Evolutionary conservation across 1,140 invertebrate species (phyloP), one percentile per base, ranked within the genome.

Genomic region (Nomia melanderi): DNA sequence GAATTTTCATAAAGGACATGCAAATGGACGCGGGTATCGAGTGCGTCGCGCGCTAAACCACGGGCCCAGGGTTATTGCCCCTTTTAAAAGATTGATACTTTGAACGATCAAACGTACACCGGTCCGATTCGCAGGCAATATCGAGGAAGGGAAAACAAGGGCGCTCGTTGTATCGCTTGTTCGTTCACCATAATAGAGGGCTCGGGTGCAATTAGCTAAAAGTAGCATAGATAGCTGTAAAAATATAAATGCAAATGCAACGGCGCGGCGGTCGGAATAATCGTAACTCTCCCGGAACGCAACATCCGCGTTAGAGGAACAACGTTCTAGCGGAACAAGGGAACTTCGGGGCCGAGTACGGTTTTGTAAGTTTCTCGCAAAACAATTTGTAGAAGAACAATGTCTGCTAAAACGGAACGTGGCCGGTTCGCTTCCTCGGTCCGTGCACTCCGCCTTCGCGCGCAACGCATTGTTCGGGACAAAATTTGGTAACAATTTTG

Each of bases 1-100:
- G 91, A 92, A 92, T 92, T 92, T 92, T 92, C 91, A 92, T 92
- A 92, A 92, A 91, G 86, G 86, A 91, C 88, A 92, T 92, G 91
- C 91, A 92, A 92, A 92, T 92, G 85, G 84, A 85, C 82, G 4
- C 88, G 90, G 91, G 44, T 92, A 92, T 92, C 91, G 91, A 90
- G 85, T 89, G 79, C 73, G 84, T 86, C 59, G 63, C 74, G 39
- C 39, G 65, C 33, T 47, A 39, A 25, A 57, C 59, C 47, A 11
- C 67, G 33, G n/a, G 29, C 14, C 14, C 59, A 44, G 75, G 82
- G 66, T 84, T 60, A 36, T 36, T 70, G 36, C 54, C 53, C 71
- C 83, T 44, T 70, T 64, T 73, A 77, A 79, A 72, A 85, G 79
- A 85, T 85, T 85, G 84, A 85, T 85, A 85, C 80, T 12, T 82